These are phyloP conservation scores for Cephonodes hylas DNA, from an alignment of 2,888 invertebrate species.

Conservation along the genomic window DNA sequence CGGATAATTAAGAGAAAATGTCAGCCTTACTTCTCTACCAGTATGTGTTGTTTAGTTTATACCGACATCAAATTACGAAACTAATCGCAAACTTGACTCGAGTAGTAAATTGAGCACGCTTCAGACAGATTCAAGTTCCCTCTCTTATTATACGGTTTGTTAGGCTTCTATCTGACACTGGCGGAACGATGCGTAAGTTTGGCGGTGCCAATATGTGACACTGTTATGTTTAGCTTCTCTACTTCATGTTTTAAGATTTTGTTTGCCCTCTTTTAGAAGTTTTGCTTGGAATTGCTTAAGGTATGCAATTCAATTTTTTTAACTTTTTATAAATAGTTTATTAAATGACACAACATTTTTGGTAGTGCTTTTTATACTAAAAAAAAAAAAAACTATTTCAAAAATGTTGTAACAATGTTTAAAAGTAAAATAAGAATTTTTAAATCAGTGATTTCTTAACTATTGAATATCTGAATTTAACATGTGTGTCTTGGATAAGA, in stretches of 20 bases:
- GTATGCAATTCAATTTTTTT: no score
- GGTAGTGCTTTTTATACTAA: no score
- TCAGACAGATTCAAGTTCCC: conserved; percentile 9
- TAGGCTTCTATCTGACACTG: conserved; percentile 3
- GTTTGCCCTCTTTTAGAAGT: neutral
- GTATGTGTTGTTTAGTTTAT: neutral
- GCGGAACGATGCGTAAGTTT: neutral
- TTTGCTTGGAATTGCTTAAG: neutral
- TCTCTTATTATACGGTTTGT: conserved; percentile 10
- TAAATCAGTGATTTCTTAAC: no score
- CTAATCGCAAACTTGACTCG: conserved; percentile 10
- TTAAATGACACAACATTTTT: no score
- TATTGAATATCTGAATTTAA: neutral
- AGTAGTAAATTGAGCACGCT: conserved; percentile 6
- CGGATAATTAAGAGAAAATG: neutral
- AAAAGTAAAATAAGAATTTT: no score
- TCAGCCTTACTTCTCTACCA: neutral
- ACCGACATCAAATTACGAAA: conserved; percentile 1
- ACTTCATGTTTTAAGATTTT: neutral
- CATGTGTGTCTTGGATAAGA: neutral
- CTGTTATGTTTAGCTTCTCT: neutral
- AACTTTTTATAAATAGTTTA: no score
- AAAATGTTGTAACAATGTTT: no score
- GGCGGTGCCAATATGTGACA: neutral
- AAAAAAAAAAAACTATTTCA: no score